A percentile compares a stretch with the other conserved stretches of the same genome.
These are phyloP conservation scores for Paedocypris micromegethes DNA, from an alignment of 2,797 vertebrate species.

Conservation along the genomic window DNA sequence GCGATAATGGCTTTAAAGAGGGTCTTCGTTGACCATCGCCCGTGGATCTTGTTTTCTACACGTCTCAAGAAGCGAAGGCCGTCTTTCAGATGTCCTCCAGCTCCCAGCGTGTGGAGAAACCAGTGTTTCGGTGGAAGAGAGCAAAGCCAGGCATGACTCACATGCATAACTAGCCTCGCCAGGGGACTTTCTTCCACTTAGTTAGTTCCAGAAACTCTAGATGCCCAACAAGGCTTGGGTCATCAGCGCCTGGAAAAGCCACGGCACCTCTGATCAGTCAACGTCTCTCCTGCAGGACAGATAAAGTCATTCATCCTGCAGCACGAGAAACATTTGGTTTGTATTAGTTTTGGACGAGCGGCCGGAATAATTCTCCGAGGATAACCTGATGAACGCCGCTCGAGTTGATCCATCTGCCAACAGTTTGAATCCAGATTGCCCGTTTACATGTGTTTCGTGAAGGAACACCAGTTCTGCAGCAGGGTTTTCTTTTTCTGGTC, in stretches of 20 bases:
- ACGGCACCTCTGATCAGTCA: constrained; percentile 5
- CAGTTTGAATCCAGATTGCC: too few relatives aligned
- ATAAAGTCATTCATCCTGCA: constrained; percentile 3
- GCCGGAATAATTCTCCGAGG: constrained; percentile 8
- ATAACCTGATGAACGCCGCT: background rate
- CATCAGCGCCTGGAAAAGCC: constrained; percentile 7
- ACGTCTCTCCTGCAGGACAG: constrained; percentile 6
- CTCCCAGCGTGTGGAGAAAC: background rate
- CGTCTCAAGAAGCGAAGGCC: too few relatives aligned
- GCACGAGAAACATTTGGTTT: constrained; percentile 12
- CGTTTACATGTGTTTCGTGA: too few relatives aligned
- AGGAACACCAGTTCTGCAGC: too few relatives aligned
- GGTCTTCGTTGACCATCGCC: too few relatives aligned
- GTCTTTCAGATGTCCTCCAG: constrained; percentile 18
- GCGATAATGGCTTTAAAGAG: too few relatives aligned
- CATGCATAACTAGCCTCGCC: constrained; percentile 31
- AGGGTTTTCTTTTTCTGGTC: too few relatives aligned
- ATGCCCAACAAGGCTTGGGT: constrained; percentile 29
- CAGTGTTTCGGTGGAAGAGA: constrained; percentile 19
- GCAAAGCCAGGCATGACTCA: constrained; percentile 19
- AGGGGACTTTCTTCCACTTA: constrained; percentile 15
- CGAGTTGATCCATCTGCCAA: background rate
- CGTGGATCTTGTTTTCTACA: too few relatives aligned
- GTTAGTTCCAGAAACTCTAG: constrained; percentile 31
- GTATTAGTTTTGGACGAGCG: constrained; percentile 29